Percentiles rank a stretch among this genome's conserved stretches.
Evolutionary conservation across 2,797 vertebrate genomes (phyloP).

Genomic region (Myotis myotis): DNA sequence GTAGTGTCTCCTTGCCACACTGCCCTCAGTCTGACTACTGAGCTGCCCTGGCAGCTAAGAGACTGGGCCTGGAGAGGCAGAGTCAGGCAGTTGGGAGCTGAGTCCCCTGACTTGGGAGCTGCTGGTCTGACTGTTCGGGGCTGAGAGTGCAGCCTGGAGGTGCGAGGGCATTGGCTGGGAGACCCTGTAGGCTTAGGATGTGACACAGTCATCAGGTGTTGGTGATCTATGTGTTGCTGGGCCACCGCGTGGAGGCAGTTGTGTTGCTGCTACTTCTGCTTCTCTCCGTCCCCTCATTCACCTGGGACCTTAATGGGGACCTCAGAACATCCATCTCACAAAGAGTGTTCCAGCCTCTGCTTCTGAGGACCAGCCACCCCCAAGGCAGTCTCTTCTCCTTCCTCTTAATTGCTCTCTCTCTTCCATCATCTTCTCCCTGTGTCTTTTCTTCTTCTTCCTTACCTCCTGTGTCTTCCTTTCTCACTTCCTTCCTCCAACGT

Average conservation of each 20-base stretch:
- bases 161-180: background rate
- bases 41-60: too few relatives aligned
- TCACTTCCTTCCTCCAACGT: background rate
- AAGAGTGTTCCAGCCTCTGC: background rate
- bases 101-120: too few relatives aligned
- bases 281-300: background rate
- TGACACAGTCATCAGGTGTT: rapidly evolving
- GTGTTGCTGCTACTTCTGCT: background rate
- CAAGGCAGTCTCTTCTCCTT: background rate
- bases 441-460: background rate
- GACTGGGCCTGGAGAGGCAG: background rate
- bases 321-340: background rate
- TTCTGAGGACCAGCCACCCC: background rate
- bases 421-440: too few relatives aligned
- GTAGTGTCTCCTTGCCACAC: rapidly evolving
- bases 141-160: background rate
- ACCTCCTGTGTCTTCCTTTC: background rate
- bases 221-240: too few relatives aligned
- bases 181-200: background rate
- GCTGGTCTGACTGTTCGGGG: background rate
- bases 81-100: background rate
- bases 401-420: background rate
- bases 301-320: background rate
- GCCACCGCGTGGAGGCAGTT: rapidly evolving
- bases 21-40: too few relatives aligned